A percentile compares a stretch with the other conserved stretches of the same genome.
Evolutionary conservation across 2,113 vertebrate genomes (phyloP).

Genomic region (Himantopus leucocephalus): DNA sequence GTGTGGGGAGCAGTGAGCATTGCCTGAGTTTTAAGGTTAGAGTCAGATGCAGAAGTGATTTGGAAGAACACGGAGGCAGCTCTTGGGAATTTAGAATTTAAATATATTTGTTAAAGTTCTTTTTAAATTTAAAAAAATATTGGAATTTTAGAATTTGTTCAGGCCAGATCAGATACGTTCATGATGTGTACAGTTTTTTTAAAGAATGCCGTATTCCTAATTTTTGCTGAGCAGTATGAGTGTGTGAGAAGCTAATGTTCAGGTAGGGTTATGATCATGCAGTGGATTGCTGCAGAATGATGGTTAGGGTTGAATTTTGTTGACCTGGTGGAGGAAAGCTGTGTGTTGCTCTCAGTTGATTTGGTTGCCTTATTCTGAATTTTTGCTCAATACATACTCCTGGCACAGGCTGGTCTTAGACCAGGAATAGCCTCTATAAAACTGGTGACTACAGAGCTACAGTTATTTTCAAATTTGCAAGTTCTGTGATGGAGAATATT

Average conservation of each 20-base stretch:
- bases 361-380: background rate
- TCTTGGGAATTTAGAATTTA: background rate
- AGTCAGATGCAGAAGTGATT: background rate
- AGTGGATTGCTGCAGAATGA: background rate
- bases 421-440: background rate
- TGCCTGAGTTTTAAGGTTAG: background rate
- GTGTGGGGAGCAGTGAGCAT: accelerated
- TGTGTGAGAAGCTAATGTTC: background rate
- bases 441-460: background rate
- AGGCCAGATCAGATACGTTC: background rate
- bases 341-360: background rate
- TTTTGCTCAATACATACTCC: background rate
- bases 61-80: accelerated
- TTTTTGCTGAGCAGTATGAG: background rate
- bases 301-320: background rate
- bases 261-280: background rate
- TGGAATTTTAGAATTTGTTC: background rate
- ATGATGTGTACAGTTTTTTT: accelerated
- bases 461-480: background rate
- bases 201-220: background rate
- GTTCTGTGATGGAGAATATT: background rate
- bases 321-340: background rate
- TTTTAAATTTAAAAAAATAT: background rate
- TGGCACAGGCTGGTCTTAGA: background rate
- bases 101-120: background rate